phyloP scores from a whole-genome alignment of 2,797 vertebrate genomes.

The Fratercula arctica region DNA sequence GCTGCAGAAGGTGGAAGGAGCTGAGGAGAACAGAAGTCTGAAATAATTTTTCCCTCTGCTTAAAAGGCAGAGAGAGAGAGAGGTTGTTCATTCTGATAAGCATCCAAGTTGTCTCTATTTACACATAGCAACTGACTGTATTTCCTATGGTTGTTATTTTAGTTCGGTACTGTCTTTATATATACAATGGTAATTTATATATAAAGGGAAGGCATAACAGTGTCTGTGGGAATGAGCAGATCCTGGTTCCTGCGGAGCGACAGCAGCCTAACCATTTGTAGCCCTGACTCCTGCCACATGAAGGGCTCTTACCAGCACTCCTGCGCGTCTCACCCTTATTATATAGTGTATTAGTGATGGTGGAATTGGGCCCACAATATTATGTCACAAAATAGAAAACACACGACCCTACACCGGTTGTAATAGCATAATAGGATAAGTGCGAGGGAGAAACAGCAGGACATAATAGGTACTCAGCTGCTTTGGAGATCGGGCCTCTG shows the following conservation, averaged over 20 bases:
- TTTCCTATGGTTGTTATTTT: not conserved
- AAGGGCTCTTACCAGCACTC: conserved; percentile 27
- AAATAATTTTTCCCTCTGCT: not conserved
- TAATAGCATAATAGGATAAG: conserved; percentile 69
- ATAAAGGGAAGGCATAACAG: not conserved
- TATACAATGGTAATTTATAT: not conserved
- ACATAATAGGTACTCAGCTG: conserved; percentile 57
- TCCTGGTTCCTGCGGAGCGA: not conserved
- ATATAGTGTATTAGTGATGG: not conserved
- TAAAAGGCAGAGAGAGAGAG: not conserved
- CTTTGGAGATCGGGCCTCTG: conserved; percentile 3
- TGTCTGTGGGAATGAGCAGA: not conserved
- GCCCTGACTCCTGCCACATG: conserved; percentile 12
- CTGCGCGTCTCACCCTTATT: not conserved
- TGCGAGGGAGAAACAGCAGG: conserved; percentile 47
- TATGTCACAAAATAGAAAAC: conserved; percentile 67
- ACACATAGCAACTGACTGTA: not conserved
- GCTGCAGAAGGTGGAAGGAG: not conserved
- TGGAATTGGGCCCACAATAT: conserved; percentile 37
- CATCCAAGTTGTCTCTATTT: not conserved
- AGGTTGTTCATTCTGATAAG: not conserved
- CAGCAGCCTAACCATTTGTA: not conserved
- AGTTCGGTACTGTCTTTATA: not conserved
- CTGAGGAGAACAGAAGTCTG: not conserved
- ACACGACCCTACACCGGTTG: conserved; percentile 19